Evolutionary conservation across 2,888 invertebrate species (phyloP).

Genomic region (Hydrotaea diabolus): DNA sequence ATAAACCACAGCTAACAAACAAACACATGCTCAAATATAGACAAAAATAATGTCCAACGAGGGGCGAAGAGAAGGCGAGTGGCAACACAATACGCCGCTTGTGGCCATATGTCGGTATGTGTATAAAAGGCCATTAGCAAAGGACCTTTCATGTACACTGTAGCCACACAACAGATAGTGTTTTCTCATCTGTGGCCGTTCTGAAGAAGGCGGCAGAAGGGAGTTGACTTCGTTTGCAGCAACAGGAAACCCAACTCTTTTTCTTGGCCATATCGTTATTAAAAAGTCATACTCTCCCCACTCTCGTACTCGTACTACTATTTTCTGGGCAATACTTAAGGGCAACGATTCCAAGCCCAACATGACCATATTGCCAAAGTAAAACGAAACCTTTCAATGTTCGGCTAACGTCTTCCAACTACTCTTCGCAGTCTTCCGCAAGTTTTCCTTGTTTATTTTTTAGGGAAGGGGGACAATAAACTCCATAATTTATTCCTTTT

Average conservation of each 20-base stretch:
- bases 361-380: not conserved
- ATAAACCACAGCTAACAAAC: conserved; percentile 57
- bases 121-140: not conserved
- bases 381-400: conserved; percentile 1
- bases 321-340: not conserved
- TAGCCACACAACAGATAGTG: conserved; percentile 1
- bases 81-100: conserved; percentile 4
- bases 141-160: not conserved
- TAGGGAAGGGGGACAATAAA: not conserved
- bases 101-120: conserved; percentile 18
- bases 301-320: not conserved
- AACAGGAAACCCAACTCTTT: conserved; percentile 56
- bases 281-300: not conserved
- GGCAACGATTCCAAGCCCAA: not conserved
- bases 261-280: not conserved
- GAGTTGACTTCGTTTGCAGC: conserved; percentile 19
- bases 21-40: not conserved
- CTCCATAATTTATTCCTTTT: conserved; percentile 7
- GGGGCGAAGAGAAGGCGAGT: not conserved
- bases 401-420: not conserved
- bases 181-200: not conserved
- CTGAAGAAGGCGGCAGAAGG: not conserved
- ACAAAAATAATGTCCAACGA: not conserved
- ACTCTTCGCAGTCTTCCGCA: not conserved
- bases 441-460: not conserved